Conservation (phyloP, 2,888 invertebrate genomes). For the Ophion obscuratus region DNA sequence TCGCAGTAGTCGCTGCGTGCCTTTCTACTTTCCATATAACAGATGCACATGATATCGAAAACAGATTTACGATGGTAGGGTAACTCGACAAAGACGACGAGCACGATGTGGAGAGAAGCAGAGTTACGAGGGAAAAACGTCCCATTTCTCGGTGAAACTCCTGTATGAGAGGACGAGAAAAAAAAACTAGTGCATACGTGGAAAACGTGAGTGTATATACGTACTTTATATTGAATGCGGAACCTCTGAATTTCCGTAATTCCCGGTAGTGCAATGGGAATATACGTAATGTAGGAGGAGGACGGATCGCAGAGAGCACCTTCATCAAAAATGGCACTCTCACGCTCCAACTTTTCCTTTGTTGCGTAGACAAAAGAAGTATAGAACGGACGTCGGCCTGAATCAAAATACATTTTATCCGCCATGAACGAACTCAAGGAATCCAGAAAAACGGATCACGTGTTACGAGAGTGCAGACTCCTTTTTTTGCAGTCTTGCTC, state of each 20-base stretch:
- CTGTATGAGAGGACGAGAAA: not conserved
- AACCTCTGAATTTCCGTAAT: not conserved
- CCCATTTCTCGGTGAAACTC: not conserved
- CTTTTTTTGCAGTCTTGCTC: not conserved
- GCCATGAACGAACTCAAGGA: not conserved
- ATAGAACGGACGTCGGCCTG: not conserved
- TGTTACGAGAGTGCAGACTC: not conserved
- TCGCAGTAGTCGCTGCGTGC: slow-evolving; percentile 2
- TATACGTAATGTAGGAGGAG: not conserved
- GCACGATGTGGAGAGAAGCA: not conserved
- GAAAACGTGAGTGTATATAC: not conserved
- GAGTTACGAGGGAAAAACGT: not conserved
- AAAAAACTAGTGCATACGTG: not conserved
- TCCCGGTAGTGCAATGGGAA: not conserved
- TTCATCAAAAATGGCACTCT: not conserved
- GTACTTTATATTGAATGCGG: not conserved
- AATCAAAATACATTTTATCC: not conserved
- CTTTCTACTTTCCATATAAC: slow-evolving; percentile 8
- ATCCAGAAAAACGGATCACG: too few relatives aligned
- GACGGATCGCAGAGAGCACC: not conserved
- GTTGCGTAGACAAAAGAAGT: not conserved
- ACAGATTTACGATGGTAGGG: not conserved
- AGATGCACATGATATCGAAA: slow-evolving; percentile 1
- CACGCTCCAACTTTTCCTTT: not conserved
- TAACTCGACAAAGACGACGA: slow-evolving; percentile 4